Conservation (phyloP, 1,140 invertebrate genomes). For the Vanessa tameamea region DNA sequence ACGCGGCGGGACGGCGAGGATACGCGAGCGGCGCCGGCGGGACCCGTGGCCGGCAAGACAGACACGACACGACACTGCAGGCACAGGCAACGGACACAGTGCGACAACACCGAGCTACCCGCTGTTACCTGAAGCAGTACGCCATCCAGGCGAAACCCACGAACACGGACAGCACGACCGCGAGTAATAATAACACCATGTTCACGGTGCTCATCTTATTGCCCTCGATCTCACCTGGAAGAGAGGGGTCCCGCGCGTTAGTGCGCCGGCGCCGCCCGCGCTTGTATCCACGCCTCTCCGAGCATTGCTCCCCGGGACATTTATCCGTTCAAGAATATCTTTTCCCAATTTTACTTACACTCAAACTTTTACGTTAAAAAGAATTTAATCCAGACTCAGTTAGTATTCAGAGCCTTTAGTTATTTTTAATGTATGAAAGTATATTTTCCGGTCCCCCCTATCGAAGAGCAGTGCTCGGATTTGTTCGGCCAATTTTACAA, state of each 20-base stretch:
- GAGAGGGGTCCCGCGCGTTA: conserved; percentile 75
- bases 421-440: background rate
- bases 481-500: conserved; percentile 54
- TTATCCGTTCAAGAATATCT: background rate
- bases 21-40: conserved; percentile 58
- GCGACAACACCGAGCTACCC: conserved; percentile 76
- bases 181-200: conserved; percentile 95
- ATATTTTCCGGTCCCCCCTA: conserved; percentile 4
- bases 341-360: no score
- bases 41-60: conserved; percentile 38
- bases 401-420: no score
- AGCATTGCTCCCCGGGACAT: conserved; percentile 56
- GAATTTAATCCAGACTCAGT: no score
- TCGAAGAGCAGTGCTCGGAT: conserved; percentile 74
- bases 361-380: no score
- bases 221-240: conserved; percentile 86
- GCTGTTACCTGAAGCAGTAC: conserved; percentile 95
- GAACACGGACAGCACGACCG: conserved; percentile 95
- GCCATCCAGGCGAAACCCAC: conserved; percentile 96
- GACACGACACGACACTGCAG: conserved; percentile 63
- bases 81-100: conserved; percentile 62
- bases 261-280: conserved; percentile 71
- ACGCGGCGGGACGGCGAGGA: conserved; percentile 50
- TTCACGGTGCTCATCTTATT: conserved; percentile 92
- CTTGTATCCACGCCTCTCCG: conserved; percentile 50